Evolutionary conservation across 2,888 invertebrate genomes (phyloP), one percentile per base, ranked within the genome.

Genomic region (Rhagium mordax): DNA sequence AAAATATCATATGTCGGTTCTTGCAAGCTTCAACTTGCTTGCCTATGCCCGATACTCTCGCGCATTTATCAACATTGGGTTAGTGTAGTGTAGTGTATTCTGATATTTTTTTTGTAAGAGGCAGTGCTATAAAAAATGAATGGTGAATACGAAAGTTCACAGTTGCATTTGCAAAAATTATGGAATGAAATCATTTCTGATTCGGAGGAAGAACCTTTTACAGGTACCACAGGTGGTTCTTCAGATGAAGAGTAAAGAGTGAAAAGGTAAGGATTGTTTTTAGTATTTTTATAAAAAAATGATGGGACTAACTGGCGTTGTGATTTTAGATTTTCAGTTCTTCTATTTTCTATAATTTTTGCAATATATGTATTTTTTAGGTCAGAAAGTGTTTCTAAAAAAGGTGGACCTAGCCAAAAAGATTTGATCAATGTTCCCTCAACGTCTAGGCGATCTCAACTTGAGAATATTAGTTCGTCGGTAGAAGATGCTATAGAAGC

Each of bases 401-500:
- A 24, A 24, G 24, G 3, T 24, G 24, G 6, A 24, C 24, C 21
- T 21, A 67, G 47, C 41, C 67, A 57, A 67, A 41, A 57, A n/a
- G 8, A 67, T 67, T 10, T 41, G 18, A 41, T 1, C 18, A 20
- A 6, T 47, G 13, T 55, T 67, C 57, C 57, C 57, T 57, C 55
- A 67, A 67, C 47, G n/a, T 57, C 67, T 10, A 67, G n/a, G 67
- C 20, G 47, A 55, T 57, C 21, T 57, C 57, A 47, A 55, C 57
- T n/a, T n/a, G n/a, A 47, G 57, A 67, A 47, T 55, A 21, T 62
- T 2, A 15, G 48, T 3, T 62, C 48, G 1, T 62, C 48, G 6
- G 48, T 67, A 67, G 57, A 67, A 67, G 57, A 67, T 67, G 16
- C 67, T 47, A 57, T 67, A 55, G 67, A 67, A 15, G 67, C 67